phyloP scores from a whole-genome alignment of 2,797 vertebrate species.

The Pseudomugil tenellus region DNA sequence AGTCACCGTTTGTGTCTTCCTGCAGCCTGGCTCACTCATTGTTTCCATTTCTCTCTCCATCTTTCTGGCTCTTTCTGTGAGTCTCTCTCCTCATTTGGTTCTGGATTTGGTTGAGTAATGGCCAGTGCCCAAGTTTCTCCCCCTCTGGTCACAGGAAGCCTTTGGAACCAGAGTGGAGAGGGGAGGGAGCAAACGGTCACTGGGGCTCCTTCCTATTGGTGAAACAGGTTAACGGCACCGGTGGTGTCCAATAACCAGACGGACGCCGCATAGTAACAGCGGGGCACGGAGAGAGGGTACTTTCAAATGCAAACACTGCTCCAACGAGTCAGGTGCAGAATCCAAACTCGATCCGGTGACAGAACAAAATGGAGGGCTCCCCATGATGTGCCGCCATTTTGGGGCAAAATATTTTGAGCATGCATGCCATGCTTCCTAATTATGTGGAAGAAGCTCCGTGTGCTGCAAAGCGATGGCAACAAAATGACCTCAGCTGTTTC shows the following conservation, averaged over 20 bases:
- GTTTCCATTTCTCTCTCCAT: conserved; percentile 33
- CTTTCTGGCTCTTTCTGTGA: conserved; percentile 20
- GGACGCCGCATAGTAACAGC: conserved; percentile 74
- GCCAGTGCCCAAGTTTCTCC: conserved; percentile 55
- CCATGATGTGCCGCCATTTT: conserved; percentile 76
- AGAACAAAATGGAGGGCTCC: conserved; percentile 79
- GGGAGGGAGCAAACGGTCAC: conserved; percentile 46
- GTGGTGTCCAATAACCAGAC: conserved; percentile 59
- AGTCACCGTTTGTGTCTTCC: conserved; percentile 24
- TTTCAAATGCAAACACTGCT: conserved; percentile 72
- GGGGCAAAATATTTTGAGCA: conserved; percentile 71
- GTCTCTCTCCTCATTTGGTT: conserved; percentile 54
- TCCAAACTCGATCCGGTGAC: conserved; percentile 69
- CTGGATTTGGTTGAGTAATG: conserved; percentile 62
- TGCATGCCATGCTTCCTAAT: conserved; percentile 58
- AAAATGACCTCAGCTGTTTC: conserved; percentile 40
- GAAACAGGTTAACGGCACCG: conserved; percentile 49
- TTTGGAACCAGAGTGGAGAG: conserved; percentile 60
- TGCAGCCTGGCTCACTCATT: conserved; percentile 21
- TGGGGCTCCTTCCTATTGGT: conserved; percentile 61
- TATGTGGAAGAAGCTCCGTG: conserved; percentile 38
- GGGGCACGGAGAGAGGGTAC: conserved; percentile 61
- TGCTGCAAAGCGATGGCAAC: conserved; percentile 34
- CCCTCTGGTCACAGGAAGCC: conserved; percentile 63
- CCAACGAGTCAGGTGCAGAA: conserved; percentile 75